Percentiles rank a stretch among this genome's conserved stretches.
Evolutionary conservation across 2,797 vertebrate species (phyloP).

Genomic region (Neostethus bicornis): DNA sequence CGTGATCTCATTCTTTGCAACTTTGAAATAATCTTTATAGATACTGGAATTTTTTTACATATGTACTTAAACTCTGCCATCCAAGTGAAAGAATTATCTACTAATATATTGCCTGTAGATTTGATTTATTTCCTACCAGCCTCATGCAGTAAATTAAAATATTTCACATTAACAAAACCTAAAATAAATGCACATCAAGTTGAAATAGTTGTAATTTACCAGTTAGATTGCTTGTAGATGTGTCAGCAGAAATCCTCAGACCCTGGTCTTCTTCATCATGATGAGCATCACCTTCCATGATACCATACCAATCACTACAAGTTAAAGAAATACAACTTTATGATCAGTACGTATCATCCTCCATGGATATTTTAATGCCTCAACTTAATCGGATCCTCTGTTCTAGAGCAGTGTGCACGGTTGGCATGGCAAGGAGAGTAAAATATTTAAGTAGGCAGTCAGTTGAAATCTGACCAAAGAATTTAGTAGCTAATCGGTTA

Average conservation of each 20-base stretch:
- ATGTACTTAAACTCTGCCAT: no score
- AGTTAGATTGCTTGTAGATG: slow-evolving; percentile 43
- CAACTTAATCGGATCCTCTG: slow-evolving; percentile 60
- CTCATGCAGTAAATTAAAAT: no score
- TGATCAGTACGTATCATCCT: neutral
- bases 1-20: no score
- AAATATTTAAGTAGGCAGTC: slow-evolving; percentile 28
- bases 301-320: slow-evolving; percentile 76
- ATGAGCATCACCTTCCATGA: slow-evolving; percentile 74
- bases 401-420: slow-evolving; percentile 28
- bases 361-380: slow-evolving; percentile 20
- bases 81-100: no score
- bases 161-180: neutral
- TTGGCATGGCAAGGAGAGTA: slow-evolving; percentile 63
- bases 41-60: no score
- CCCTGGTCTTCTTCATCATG: slow-evolving; percentile 65
- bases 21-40: no score
- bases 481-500: slow-evolving; percentile 4
- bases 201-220: slow-evolving; percentile 49
- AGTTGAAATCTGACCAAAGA: slow-evolving; percentile 30
- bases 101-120: no score
- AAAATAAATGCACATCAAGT: neutral
- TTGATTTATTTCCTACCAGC: no score
- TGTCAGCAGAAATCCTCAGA: slow-evolving; percentile 57
- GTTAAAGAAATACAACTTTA: neutral